Evolutionary conservation across 2,888 invertebrate genomes (phyloP), one percentile per base, ranked within the genome.

Genomic region (Spicauda simplicius): DNA sequence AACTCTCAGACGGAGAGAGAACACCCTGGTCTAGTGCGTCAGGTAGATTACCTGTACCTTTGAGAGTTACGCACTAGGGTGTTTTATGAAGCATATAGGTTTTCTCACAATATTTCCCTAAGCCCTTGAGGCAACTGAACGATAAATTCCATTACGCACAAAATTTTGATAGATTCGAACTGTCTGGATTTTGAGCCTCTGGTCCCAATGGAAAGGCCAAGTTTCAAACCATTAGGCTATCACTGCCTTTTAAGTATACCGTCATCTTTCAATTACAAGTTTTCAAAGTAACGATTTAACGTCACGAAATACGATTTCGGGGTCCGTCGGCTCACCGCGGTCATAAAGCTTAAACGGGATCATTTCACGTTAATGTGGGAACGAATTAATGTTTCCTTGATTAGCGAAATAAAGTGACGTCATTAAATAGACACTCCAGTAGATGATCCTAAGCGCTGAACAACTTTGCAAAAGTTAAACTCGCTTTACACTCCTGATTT

Each of bases 401-500:
- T 78, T 78, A 77, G 72, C 67, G 67, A 76, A 77, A 81, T 81
- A 86, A 88, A 88, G 84, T 80, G 82, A 74, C 77, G 83, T 84
- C 87, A 89, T 90, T 89, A 90, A 86, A 85, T 79, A 83, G 81
- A 80, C 81, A 80, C 85, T 86, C 76, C 77, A 85, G 82, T 83
- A 81, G 86, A 91, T 88, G 87, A 86, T 85, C 79, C 84, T 84
- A 81, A 87, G 88, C 83, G 84, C 83, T 85, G 84, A 82, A 83
- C 83, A 85, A 90, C 83, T 89, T 90, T 82, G 81, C 77, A 67
- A 83, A 86, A 90, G 85, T 88, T 86, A 81, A 87, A 84, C 84
- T 82, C 76, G 81, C 80, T 86, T 83, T 82, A 84, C 83, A 84
- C 82, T 83, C 86, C 84, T 91, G 90, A 92, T 92, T 92, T 91